Evolutionary conservation across 2,888 invertebrate species (phyloP), one percentile per base, ranked within the genome.

Genomic region (Lithophane ornitopus): DNA sequence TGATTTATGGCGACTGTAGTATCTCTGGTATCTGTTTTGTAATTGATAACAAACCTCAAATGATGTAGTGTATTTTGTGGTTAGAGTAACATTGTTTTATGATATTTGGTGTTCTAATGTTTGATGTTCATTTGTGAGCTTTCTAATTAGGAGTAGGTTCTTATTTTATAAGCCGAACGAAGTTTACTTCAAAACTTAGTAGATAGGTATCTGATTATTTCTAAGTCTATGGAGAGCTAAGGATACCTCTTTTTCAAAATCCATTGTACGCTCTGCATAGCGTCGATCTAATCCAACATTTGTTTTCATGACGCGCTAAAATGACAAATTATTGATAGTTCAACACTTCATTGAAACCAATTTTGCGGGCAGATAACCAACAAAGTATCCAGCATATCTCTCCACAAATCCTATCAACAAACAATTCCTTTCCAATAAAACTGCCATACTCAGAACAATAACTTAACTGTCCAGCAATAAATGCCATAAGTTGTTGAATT

Each of bases 401-500:
- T 22, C 16, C n/a, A 58, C 28, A 41, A 49, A 69, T 16, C 4
- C 28, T 12, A 19, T 70, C 46, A 56, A 65, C 28, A 52, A 58
- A 65, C 41, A 61, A 52, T 61, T 62, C 16, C 4, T 14, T n/a
- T 62, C n/a, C 61, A 82, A 62, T 78, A 63, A 70, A 54, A 26
- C 19, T 16, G 19, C 26, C 34, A 26, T 14, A 68, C 49, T 70
- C 2, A n/a, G 58, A 71, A 69, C 70, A 76, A 80, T 83, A 84
- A 83, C 73, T 78, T 74, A 70, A 62, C 69, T 74, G 69, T 61
- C 44, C 34, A 54, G 44, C 61, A 44, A 81, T 81, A 81, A 82
- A 82, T 78, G 69, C 73, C 68, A 46, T 81, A 86, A 86, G 74
- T 86, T 83, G 69, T 70, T 77, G 75, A 80, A 84, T 86, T 80